phyloP scores from a whole-genome alignment of 2,888 invertebrate genomes.

The Cryptus armator region DNA sequence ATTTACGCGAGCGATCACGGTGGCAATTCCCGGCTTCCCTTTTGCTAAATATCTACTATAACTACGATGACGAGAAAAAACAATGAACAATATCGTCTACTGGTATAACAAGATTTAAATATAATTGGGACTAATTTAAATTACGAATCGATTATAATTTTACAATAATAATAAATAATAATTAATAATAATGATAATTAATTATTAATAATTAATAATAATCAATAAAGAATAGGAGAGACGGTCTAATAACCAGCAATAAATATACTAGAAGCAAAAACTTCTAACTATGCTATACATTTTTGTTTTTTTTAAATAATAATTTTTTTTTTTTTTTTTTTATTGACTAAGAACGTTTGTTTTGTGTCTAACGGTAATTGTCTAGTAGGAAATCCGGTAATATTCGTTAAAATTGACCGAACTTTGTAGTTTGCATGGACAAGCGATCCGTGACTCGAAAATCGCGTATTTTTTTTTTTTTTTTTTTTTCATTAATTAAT shows the following conservation, averaged over 20 bases:
- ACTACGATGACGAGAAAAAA: slow-evolving; percentile 58
- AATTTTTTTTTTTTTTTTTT: slow-evolving; percentile 50
- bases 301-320: slow-evolving; percentile 17
- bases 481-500: neutral
- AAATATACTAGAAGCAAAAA: slow-evolving; percentile 56
- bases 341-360: slow-evolving; percentile 67
- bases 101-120: slow-evolving; percentile 59
- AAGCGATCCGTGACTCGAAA: slow-evolving; percentile 53
- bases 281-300: slow-evolving; percentile 48
- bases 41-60: slow-evolving; percentile 46
- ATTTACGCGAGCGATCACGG: slow-evolving; percentile 3
- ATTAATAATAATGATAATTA: slow-evolving; percentile 24
- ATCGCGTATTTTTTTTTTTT: slow-evolving; percentile 47
- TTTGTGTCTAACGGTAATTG: slow-evolving; percentile 66
- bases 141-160: slow-evolving; percentile 45
- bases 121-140: slow-evolving; percentile 60
- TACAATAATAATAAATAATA: slow-evolving; percentile 51
- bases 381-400: slow-evolving; percentile 68
- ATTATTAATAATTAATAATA: slow-evolving; percentile 7
- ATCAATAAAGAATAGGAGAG: slow-evolving; percentile 52
- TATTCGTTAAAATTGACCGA: slow-evolving; percentile 67
- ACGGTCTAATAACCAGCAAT: slow-evolving; percentile 54
- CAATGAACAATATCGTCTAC: slow-evolving; percentile 63
- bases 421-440: slow-evolving; percentile 57
- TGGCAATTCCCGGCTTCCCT: slow-evolving; percentile 14